A percentile compares a stretch with the other conserved stretches of the same genome.
These are phyloP conservation scores for Drosophila quinaria DNA, from an alignment of 2,888 invertebrate genomes.

Conservation along the genomic window DNA sequence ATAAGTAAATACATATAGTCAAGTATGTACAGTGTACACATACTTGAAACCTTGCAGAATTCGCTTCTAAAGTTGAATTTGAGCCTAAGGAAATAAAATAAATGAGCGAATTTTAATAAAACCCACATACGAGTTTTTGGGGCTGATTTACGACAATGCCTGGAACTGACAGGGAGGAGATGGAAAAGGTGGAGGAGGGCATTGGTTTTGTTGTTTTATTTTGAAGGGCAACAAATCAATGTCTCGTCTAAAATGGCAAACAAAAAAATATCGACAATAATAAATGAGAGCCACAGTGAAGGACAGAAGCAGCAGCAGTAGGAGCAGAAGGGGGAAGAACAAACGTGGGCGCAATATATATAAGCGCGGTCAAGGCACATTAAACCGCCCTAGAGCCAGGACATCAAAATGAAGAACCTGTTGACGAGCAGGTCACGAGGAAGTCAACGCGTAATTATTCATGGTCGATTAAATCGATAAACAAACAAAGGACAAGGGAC, in stretches of 20 bases:
- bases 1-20: conserved; percentile 15
- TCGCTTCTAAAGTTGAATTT: conserved; percentile 24
- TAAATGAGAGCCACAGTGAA: conserved; percentile 24
- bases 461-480: conserved; percentile 71
- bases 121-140: conserved; percentile 27
- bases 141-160: conserved; percentile 42
- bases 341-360: conserved; percentile 21
- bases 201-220: conserved; percentile 7
- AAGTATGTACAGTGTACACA: conserved; percentile 8
- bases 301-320: not conserved
- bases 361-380: conserved; percentile 17
- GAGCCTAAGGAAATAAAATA: conserved; percentile 29
- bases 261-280: conserved; percentile 31
- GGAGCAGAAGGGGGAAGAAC: not conserved
- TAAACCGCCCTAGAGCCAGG: conserved; percentile 3
- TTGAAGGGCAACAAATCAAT: conserved; percentile 47
- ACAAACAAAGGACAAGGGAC: conserved; percentile 32
- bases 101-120: conserved; percentile 44
- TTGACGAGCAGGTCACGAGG: conserved; percentile 38
- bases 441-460: conserved; percentile 57
- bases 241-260: conserved; percentile 39
- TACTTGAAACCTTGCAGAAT: conserved; percentile 22
- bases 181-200: not conserved
- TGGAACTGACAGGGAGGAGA: conserved; percentile 24
- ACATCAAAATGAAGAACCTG: conserved; percentile 38